phyloP scores from a whole-genome alignment of 2,888 invertebrate species.

The Frankliniella intonsa region DNA sequence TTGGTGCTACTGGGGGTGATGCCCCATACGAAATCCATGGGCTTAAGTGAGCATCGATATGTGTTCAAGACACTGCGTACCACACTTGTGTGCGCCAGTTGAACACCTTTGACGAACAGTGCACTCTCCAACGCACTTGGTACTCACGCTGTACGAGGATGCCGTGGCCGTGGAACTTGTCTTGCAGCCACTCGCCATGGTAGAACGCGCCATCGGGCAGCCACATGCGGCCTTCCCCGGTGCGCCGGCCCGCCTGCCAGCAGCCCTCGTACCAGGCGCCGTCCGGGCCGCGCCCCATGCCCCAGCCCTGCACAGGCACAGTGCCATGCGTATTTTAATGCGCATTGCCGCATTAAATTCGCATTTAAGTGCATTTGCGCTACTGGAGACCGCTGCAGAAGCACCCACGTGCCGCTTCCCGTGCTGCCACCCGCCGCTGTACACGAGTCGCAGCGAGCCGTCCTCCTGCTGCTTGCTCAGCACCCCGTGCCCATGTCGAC shows the following conservation, averaged over 20 bases:
- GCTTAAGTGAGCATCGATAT: too few relatives aligned
- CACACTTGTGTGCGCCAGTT: too few relatives aligned
- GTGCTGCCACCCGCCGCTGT: not conserved
- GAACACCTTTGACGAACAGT: too few relatives aligned
- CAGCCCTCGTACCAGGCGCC: constrained; percentile 58
- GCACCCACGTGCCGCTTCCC: not conserved
- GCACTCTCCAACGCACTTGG: too few relatives aligned
- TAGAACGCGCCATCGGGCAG: constrained; percentile 57
- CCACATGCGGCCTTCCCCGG: constrained; percentile 57
- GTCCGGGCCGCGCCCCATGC: constrained; percentile 54
- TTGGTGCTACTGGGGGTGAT: too few relatives aligned
- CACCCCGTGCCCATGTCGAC: not conserved
- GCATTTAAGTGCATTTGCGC: too few relatives aligned
- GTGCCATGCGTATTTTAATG: too few relatives aligned
- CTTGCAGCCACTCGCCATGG: constrained; percentile 54
- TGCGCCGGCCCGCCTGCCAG: constrained; percentile 49
- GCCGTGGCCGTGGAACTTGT: constrained; percentile 52
- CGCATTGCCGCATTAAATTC: too few relatives aligned
- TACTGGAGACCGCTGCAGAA: not conserved
- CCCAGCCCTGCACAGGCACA: constrained; percentile 52
- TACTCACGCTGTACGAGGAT: constrained; percentile 52
- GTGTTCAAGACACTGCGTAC: too few relatives aligned
- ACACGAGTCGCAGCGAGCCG: not conserved
- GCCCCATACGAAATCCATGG: too few relatives aligned
- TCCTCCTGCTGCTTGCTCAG: constrained; percentile 1